phyloP scores from a whole-genome alignment of 1,140 invertebrate genomes.

The Andricus grossulariae region DNA sequence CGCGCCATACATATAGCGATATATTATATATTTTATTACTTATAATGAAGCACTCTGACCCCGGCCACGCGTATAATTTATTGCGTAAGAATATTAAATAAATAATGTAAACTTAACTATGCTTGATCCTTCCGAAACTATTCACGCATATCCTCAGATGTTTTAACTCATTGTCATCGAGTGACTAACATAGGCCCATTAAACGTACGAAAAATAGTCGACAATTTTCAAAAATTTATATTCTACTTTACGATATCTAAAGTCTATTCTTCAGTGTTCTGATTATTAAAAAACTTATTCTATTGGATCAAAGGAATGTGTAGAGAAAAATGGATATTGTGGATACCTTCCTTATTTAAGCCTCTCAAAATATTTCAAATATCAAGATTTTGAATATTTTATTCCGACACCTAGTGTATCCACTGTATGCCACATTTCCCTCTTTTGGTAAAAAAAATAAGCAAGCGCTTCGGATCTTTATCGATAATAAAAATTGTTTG shows the following conservation, averaged over 20 bases:
- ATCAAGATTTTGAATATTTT: not conserved
- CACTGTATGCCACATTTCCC: no score
- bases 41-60: conserved; percentile 59
- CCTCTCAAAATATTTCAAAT: conserved; percentile 38
- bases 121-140: conserved; percentile 57
- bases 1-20: conserved; percentile 42
- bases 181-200: not conserved
- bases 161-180: not conserved
- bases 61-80: conserved; percentile 57
- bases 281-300: no score
- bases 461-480: no score
- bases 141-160: not conserved
- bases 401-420: no score
- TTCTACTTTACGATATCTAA: conserved; percentile 39
- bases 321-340: conserved; percentile 44
- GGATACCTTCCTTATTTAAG: conserved; percentile 48
- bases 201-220: conserved; percentile 2
- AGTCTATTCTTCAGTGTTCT: no score
- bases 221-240: not conserved
- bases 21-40: conserved; percentile 68
- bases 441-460: no score
- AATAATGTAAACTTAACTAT: conserved; percentile 56
- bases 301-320: conserved; percentile 13
- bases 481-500: no score
- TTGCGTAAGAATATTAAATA: conserved; percentile 48